Evolutionary conservation across 2,888 invertebrate species (phyloP), one percentile per base, ranked within the genome.

Genomic region (Eilema depressum): DNA sequence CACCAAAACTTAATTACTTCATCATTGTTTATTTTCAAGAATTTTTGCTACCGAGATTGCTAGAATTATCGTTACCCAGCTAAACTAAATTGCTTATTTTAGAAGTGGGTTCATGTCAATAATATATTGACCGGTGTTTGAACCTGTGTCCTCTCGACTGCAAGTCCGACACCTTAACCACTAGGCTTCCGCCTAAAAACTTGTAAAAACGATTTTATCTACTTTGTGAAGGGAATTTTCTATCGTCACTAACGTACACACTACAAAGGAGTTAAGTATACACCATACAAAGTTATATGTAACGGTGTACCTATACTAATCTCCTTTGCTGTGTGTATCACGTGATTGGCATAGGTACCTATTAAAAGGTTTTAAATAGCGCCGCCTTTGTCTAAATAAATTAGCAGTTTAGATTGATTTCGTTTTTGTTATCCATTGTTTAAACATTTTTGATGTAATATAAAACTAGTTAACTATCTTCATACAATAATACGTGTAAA

Each of bases 381-480:
- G 26, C 59, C 59, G 26, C 28, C 12, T 53, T 53, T 53, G 60
- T 60, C 60, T 61, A n/a, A n/a, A 61, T 30, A 30, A 61, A 61
- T 33, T 10, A 33, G 30, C 30, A 28, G 56, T 57, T 63, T 56
- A 65, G 14, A 56, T 41, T 47, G 37, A 8, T 47, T 47, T 64
- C 2, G 12, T 25, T 57, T 57, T 66, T n/a, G 33, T 57, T 23
- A 3, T 56, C 23, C n/a, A 56, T 56, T 56, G 56, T 57, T 65
- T 57, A 33, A 17, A 30, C 23, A 28, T 65, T 65, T 25, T 53
- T 53, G n/a, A 53, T 65, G 23, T 65, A 23, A 65, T 57, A 20
- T 66, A 33, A 17, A 64, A 53, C 47, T 28, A 12, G 28, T 47
- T 53, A 28, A 20, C 10, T 53, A 28, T 17, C 25, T 59, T 37